Conservation (phyloP, 2,113 vertebrate genomes). For the Heliornis fulica region DNA sequence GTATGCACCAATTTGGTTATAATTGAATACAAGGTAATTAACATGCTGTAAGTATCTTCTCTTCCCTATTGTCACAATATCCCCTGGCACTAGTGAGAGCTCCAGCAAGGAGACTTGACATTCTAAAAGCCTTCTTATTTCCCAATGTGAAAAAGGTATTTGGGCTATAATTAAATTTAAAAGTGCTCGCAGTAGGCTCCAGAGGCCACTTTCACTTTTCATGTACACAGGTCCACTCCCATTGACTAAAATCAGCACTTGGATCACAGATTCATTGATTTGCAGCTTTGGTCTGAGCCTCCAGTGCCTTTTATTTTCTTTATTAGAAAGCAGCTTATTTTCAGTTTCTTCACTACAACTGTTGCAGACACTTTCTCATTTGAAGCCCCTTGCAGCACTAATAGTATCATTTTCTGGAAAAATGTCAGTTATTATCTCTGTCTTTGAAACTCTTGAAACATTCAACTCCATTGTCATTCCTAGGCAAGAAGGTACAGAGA, state of each 20-base stretch:
- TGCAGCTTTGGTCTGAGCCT: background rate
- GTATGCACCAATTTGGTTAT: background rate
- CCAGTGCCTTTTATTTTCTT: background rate
- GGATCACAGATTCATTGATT: constrained; percentile 4
- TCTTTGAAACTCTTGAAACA: background rate
- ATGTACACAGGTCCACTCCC: background rate
- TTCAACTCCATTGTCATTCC: background rate
- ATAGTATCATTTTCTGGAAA: background rate
- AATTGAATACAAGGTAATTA: background rate
- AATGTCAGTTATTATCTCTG: background rate
- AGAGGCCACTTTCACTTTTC: background rate
- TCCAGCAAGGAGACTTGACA: background rate
- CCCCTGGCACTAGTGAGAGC: background rate
- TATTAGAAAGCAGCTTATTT: background rate
- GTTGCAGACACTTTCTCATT: background rate
- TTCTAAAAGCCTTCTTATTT: constrained; percentile 21
- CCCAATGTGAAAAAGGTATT: constrained; percentile 15
- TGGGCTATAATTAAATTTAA: constrained; percentile 31
- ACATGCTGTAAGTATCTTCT: background rate
- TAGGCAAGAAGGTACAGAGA: background rate
- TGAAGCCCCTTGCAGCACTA: background rate
- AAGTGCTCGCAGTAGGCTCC: background rate
- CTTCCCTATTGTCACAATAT: background rate
- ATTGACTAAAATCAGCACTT: background rate
- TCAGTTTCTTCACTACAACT: background rate